Conservation (phyloP, 2,797 vertebrate genomes). For the Phoebastria nigripes region DNA sequence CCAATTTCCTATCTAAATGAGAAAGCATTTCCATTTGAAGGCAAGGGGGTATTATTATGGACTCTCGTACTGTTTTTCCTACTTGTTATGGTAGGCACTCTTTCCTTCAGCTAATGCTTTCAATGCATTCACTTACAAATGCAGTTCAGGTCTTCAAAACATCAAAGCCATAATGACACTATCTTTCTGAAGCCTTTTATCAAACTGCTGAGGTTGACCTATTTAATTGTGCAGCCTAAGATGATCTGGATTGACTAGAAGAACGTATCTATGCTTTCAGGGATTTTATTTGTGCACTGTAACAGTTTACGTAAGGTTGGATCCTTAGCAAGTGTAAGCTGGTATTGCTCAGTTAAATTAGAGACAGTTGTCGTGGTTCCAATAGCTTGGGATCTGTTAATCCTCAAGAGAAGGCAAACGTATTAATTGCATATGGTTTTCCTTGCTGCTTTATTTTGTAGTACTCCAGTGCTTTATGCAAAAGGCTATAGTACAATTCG, state of each 20-base stretch:
- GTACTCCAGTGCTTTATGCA: neutral
- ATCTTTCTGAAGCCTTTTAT: constrained; percentile 64
- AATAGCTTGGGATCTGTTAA: neutral
- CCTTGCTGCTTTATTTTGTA: neutral
- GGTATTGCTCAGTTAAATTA: neutral
- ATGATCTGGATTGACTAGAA: constrained; percentile 39
- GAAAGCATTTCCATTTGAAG: constrained; percentile 46
- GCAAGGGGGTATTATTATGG: neutral
- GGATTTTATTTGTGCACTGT: neutral
- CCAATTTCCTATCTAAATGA: constrained; percentile 44
- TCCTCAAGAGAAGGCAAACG: neutral
- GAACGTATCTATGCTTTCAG: neutral
- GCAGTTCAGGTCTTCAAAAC: constrained; percentile 61
- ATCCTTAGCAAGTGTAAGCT: neutral
- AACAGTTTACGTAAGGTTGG: neutral
- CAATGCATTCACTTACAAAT: constrained; percentile 60
- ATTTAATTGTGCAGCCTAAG: constrained; percentile 61
- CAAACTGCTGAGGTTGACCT: constrained; percentile 52
- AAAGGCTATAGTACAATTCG: neutral
- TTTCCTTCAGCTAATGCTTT: constrained; percentile 27
- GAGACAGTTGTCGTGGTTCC: neutral
- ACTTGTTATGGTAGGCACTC: constrained; percentile 26
- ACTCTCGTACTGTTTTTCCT: neutral
- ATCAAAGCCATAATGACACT: constrained; percentile 48
- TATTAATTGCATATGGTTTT: neutral